These are phyloP conservation scores for Lipotes vexillifer DNA, from an alignment of 2,113 vertebrate species.

Conservation along the genomic window DNA sequence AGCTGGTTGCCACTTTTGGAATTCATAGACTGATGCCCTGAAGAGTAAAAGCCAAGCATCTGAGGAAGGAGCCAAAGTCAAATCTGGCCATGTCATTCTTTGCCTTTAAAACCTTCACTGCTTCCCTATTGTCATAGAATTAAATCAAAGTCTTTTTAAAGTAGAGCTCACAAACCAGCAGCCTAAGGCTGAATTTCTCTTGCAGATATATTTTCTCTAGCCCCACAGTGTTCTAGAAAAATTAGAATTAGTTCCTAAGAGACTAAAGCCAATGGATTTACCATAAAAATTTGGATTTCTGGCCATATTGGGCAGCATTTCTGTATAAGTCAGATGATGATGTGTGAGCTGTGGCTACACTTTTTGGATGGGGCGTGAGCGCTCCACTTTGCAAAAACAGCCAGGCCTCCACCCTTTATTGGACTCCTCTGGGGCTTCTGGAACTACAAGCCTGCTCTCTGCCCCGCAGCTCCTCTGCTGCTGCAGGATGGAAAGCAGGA, in stretches of 20 bases:
- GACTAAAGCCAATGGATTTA: not conserved
- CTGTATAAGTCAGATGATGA: not conserved
- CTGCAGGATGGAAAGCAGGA: not conserved
- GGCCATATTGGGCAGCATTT: not conserved
- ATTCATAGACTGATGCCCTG: not conserved
- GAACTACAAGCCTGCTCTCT: not conserved
- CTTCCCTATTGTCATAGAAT: not conserved
- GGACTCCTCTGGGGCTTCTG: not conserved
- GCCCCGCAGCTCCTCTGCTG: not conserved
- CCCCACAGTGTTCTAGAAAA: not conserved
- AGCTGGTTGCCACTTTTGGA: not conserved
- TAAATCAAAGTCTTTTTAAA: not conserved
- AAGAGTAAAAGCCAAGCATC: not conserved
- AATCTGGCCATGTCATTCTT: not conserved
- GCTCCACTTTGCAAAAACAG: not conserved
- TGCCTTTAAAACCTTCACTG: not conserved
- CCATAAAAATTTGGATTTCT: not conserved
- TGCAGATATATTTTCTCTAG: not conserved
- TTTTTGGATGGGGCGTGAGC: not conserved
- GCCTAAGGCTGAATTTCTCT: not conserved
- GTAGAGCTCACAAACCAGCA: not conserved
- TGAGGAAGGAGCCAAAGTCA: not conserved
- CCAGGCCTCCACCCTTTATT: fast-evolving
- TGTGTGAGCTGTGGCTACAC: not conserved
- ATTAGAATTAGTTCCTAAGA: not conserved